These are phyloP conservation scores for Antennarius maculatus DNA, from an alignment of 2,797 vertebrate species.

Conservation along the genomic window DNA sequence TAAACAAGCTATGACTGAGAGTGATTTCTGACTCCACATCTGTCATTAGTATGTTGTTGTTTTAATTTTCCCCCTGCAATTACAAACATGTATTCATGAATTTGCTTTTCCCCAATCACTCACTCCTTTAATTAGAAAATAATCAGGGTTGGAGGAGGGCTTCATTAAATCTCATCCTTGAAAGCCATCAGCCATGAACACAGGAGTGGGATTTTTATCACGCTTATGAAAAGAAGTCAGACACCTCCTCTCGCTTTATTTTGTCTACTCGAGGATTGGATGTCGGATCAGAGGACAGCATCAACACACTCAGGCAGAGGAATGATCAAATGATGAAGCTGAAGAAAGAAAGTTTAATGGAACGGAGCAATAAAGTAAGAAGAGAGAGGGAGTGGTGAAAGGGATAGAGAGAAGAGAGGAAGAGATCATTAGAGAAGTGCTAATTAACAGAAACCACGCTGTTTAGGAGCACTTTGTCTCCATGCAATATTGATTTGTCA, in stretches of 20 bases:
- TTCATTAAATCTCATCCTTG: constrained; percentile 77
- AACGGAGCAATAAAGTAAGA: constrained; percentile 34
- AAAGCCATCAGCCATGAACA: constrained; percentile 67
- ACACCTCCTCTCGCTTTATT: constrained; percentile 47
- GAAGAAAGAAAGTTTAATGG: constrained; percentile 39
- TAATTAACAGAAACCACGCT: constrained; percentile 74
- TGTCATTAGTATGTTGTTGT: constrained; percentile 52
- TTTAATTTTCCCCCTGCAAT: constrained; percentile 30
- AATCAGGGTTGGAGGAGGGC: constrained; percentile 75
- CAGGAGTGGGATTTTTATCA: constrained; percentile 65
- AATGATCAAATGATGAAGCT: constrained; percentile 30
- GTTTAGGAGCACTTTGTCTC: constrained; percentile 74
- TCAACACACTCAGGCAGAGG: constrained; percentile 18
- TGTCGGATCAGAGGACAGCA: constrained; percentile 30
- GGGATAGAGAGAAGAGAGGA: constrained; percentile 3
- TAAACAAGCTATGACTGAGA: constrained; percentile 35
- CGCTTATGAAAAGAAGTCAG: constrained; percentile 56
- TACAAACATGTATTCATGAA: constrained; percentile 68
- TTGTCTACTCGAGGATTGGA: constrained; percentile 23
- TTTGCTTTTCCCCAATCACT: constrained; percentile 63
- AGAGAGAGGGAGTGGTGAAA: constrained; percentile 19
- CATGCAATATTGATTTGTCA: constrained; percentile 67
- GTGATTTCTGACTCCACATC: constrained; percentile 42
- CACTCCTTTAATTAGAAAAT: constrained; percentile 78
- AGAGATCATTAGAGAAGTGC: constrained; percentile 66